phyloP scores from a whole-genome alignment of 2,888 invertebrate genomes.

The Stomorhina lunata region DNA sequence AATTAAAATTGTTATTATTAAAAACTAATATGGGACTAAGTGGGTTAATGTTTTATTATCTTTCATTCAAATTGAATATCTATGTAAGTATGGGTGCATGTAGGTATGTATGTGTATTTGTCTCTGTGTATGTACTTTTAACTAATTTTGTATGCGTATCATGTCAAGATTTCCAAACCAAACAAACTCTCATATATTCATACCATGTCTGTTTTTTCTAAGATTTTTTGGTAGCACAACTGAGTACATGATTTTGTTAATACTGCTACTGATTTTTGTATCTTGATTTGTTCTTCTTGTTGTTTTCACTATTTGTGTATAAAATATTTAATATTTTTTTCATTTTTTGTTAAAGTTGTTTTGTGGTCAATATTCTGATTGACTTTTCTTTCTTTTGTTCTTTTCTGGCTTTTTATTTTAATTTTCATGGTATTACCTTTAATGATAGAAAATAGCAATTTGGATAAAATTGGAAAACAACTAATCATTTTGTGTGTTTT shows the following conservation, averaged over 20 bases:
- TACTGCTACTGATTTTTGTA: slow-evolving; percentile 6
- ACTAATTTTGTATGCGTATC: slow-evolving; percentile 57
- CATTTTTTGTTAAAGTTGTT: slow-evolving; percentile 27
- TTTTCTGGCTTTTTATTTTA: background rate
- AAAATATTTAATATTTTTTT: slow-evolving; percentile 21
- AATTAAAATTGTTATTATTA: no score
- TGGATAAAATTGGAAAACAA: no score
- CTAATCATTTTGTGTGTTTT: no score
- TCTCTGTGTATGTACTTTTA: background rate
- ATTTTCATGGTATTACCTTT: background rate
- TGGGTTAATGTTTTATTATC: no score
- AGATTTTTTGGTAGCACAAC: background rate
- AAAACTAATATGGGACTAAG: no score
- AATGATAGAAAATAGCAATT: background rate
- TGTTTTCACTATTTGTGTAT: slow-evolving; percentile 1
- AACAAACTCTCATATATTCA: background rate
- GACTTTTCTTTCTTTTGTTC: slow-evolving; percentile 45
- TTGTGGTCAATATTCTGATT: slow-evolving; percentile 58
- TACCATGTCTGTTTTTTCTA: background rate
- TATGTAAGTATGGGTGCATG: no score
- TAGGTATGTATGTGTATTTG: no score
- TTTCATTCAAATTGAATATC: no score
- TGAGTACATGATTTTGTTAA: slow-evolving; percentile 1
- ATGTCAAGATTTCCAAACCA: slow-evolving; percentile 42
- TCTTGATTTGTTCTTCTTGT: background rate